Percentiles rank a stretch among this genome's conserved stretches.
Evolutionary conservation across 2,797 vertebrate species (phyloP).

Genomic region (Acipenser ruthenus): DNA sequence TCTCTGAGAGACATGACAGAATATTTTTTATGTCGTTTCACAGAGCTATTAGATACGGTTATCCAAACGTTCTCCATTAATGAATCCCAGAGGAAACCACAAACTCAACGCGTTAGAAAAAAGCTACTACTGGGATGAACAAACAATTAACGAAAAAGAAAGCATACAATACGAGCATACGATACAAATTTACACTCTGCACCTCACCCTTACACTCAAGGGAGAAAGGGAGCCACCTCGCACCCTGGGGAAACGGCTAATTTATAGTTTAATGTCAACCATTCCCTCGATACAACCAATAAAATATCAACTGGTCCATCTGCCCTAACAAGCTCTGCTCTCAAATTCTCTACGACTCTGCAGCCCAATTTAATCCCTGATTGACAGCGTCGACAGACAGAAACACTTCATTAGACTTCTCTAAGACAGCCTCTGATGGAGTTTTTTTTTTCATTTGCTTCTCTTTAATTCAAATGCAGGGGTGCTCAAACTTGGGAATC

Average conservation of each 20-base stretch:
- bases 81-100: not conserved
- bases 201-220: not conserved
- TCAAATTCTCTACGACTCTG: not conserved
- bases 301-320: not conserved
- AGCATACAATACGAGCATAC: too few relatives aligned
- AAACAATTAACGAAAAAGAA: not conserved
- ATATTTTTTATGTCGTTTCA: not conserved
- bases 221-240: not conserved
- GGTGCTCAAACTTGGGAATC: too few relatives aligned
- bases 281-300: not conserved
- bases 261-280: not conserved
- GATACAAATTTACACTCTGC: not conserved
- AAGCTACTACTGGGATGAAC: not conserved
- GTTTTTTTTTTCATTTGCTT: constrained; percentile 1
- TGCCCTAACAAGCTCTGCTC: not conserved
- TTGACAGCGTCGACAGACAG: not conserved
- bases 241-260: not conserved
- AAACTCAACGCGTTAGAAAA: not conserved
- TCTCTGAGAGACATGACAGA: not conserved
- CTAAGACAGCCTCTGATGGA: not conserved
- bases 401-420: not conserved
- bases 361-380: constrained; percentile 1
- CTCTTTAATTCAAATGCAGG: not conserved
- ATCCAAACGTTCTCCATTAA: not conserved
- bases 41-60: not conserved